Evolutionary conservation across 2,888 invertebrate species (phyloP).

Genomic region (Malachius bipustulatus): DNA sequence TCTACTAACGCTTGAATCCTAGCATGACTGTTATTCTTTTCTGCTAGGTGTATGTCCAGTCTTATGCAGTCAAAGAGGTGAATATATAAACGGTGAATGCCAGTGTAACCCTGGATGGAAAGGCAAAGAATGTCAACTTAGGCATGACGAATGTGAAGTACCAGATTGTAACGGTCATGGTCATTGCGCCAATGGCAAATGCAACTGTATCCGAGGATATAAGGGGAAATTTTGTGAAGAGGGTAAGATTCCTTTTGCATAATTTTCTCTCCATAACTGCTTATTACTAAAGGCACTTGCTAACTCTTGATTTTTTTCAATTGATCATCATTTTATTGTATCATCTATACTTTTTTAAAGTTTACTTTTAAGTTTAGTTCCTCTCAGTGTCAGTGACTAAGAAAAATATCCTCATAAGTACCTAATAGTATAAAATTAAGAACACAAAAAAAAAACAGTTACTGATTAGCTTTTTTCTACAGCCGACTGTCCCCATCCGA

Average conservation of each 20-base stretch:
- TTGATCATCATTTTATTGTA: no score
- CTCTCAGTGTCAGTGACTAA: no score
- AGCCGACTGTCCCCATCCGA: slow-evolving; percentile 90
- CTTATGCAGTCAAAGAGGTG: slow-evolving; percentile 91
- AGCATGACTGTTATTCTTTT: slow-evolving; percentile 23
- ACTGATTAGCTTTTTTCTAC: slow-evolving; percentile 20
- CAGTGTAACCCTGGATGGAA: slow-evolving; percentile 98
- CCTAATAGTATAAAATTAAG: no score
- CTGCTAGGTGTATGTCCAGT: slow-evolving; percentile 84
- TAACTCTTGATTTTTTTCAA: no score
- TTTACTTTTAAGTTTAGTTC: no score
- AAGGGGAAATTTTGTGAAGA: slow-evolving; percentile 91
- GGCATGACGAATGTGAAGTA: slow-evolving; percentile 93
- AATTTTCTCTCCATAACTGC: no score
- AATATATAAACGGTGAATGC: slow-evolving; percentile 93
- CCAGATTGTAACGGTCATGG: slow-evolving; percentile 94
- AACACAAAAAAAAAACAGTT: slow-evolving; percentile 7
- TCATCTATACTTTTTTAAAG: no score
- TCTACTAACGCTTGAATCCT: slow-evolving; percentile 16
- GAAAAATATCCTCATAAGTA: no score
- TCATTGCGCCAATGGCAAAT: slow-evolving; percentile 89
- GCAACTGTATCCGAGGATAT: slow-evolving; percentile 87
- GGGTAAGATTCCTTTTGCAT: slow-evolving; percentile 48
- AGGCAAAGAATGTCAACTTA: slow-evolving; percentile 90
- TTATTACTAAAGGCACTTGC: no score